Percentiles rank a stretch among this genome's conserved stretches.
Evolutionary conservation across 2,888 invertebrate genomes (phyloP).

Genomic region (Shargacucullia verbasci): DNA sequence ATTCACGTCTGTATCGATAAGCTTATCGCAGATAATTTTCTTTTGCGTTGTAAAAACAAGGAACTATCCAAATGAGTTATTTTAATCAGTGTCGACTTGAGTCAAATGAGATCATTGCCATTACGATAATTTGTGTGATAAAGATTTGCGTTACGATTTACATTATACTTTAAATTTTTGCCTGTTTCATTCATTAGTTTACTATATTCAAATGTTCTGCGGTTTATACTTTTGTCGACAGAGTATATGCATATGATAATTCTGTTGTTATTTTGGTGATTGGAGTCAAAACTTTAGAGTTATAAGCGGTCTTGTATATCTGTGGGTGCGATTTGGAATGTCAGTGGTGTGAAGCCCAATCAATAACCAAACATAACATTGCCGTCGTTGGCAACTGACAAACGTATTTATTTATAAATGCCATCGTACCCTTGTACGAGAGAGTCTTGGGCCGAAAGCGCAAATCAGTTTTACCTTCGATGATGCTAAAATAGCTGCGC

Average conservation of each 20-base stretch:
- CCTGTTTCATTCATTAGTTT: slow-evolving; percentile 61
- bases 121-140: slow-evolving; percentile 76
- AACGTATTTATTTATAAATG: slow-evolving; percentile 85
- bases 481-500: slow-evolving; percentile 87
- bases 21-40: slow-evolving; percentile 77
- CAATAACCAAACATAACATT: slow-evolving; percentile 65
- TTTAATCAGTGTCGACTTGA: slow-evolving; percentile 74
- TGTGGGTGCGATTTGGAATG: slow-evolving; percentile 43
- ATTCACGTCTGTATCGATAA: slow-evolving; percentile 65
- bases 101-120: slow-evolving; percentile 83
- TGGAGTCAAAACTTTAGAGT: slow-evolving; percentile 19
- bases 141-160: slow-evolving; percentile 62
- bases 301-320: slow-evolving; percentile 26
- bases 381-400: slow-evolving; percentile 80
- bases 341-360: slow-evolving; percentile 67
- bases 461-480: slow-evolving; percentile 88
- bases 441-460: slow-evolving; percentile 87
- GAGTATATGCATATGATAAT: slow-evolving; percentile 38
- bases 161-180: slow-evolving; percentile 58
- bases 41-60: slow-evolving; percentile 79
- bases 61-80: slow-evolving; percentile 75
- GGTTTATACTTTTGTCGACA: slow-evolving; percentile 17
- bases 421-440: slow-evolving; percentile 84
- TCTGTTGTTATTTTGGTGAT: slow-evolving; percentile 37
- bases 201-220: slow-evolving; percentile 29